A percentile compares a stretch with the other conserved stretches of the same genome.
These are phyloP conservation scores for Siphamia tubifer DNA, from an alignment of 2,113 vertebrate species.

Conservation along the genomic window DNA sequence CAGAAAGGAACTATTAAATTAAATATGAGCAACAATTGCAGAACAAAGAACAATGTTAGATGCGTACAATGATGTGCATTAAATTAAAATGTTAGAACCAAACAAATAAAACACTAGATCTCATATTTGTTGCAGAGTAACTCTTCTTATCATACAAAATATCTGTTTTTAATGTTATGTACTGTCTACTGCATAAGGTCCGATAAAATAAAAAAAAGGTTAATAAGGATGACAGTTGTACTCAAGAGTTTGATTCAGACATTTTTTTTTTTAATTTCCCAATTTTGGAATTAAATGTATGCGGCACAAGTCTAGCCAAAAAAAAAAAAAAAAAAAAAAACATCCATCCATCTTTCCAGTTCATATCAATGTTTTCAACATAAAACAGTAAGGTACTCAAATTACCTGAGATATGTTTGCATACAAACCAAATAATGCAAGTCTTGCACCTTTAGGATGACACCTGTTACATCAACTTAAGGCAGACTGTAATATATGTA, in stretches of 20 bases:
- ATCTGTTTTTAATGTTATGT: neutral
- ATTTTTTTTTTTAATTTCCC: conserved; percentile 14
- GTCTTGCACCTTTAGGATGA: conserved; percentile 24
- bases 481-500: conserved; percentile 46
- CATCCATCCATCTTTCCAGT: conserved; percentile 32
- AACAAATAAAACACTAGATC: too few relatives aligned
- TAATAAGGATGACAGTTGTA: neutral
- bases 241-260: conserved; percentile 56
- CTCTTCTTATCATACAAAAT: too few relatives aligned
- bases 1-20: too few relatives aligned
- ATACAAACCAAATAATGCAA: conserved; percentile 61
- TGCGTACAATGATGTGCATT: too few relatives aligned
- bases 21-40: too few relatives aligned
- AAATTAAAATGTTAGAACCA: too few relatives aligned
- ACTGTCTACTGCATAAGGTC: neutral
- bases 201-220: neutral
- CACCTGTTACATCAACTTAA: conserved; percentile 52
- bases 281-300: conserved; percentile 47
- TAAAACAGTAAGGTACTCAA: conserved; percentile 34
- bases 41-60: too few relatives aligned
- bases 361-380: conserved; percentile 9
- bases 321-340: neutral
- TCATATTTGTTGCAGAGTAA: too few relatives aligned
- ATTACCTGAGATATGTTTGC: conserved; percentile 76
- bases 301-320: neutral